Base-by-base conservation (phyloP, 2,888 invertebrate species). In the Esperia sulphurella region DNA sequence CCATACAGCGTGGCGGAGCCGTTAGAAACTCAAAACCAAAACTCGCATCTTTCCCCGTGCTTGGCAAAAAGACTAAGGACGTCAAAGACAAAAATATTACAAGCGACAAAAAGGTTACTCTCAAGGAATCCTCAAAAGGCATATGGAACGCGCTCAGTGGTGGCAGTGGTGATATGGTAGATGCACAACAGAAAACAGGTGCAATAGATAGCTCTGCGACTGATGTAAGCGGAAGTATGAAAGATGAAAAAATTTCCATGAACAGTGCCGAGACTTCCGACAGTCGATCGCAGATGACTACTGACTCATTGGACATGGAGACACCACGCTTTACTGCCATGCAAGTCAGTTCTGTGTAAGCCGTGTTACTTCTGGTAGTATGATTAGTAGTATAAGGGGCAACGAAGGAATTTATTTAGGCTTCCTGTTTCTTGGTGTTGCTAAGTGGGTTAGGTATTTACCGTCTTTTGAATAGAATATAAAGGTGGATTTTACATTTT, bases 61-160 rank as follows among this genome's bases (percentile, higher is more conserved):
- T 94, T 46, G 92, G 92, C 7, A 94, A 94, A 75, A 94, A 94
- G 65, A 88, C 88, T 1, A 91, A 90, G 65, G 91, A 91, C 35
- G 69, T 73, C 8, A 90, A 91, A 63, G 91, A 91, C 13, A 91
- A 91, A 65, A 73, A 68, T 50, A 55, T 64, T 8, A 56, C 64
- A 4, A 68, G 62, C 37, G 90, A 91, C 41, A 92, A 91, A 58
- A 88, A 86, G 58, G 80, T 81, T 9, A 76, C 80, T 0, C 61
- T 81, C 8, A 90, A 90, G 59, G 90, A 91, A 30, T 79, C 86
- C 4, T 76, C 84, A 5, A 90, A 90, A 60, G 82, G 80, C n/a
- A 83, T 84, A 43, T 84, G 89, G 78, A 89, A 80, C 59, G 78
- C 90, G 0, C 63, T 89, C 4, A 79, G 85, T 50, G 83, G 86